Evolutionary conservation across 53 echinoderm and acorn worm species (phyloP).

Genomic region (Astropecten irregularis): DNA sequence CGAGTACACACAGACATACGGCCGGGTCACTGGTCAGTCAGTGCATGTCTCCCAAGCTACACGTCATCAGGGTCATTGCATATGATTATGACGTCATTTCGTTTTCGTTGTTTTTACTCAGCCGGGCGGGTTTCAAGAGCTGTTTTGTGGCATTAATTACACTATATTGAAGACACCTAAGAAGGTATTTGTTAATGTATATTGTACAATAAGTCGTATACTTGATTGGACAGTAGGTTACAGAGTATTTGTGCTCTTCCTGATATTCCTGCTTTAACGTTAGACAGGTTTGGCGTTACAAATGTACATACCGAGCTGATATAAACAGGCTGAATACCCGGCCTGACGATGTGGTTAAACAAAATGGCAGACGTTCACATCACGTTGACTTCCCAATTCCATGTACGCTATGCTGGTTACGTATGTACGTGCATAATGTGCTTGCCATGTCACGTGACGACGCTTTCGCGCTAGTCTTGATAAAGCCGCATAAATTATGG

Average conservation of each 20-base stretch:
- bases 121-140: not conserved
- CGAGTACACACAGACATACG: no score
- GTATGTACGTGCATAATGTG: no score
- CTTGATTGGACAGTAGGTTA: not conserved
- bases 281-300: no score
- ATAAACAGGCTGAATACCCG: no score
- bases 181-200: not conserved
- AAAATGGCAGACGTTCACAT: no score
- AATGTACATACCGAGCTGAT: no score
- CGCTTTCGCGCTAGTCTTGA: no score
- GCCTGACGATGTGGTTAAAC: no score
- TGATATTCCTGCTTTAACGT: not conserved
- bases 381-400: no score
- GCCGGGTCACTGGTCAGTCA: not conserved
- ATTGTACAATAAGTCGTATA: not conserved
- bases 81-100: not conserved
- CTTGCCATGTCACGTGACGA: no score
- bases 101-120: not conserved
- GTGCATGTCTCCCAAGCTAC: not conserved
- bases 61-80: not conserved
- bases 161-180: not conserved
- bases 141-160: not conserved
- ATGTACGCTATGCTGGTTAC: no score
- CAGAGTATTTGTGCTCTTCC: not conserved
- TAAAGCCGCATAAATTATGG: no score